A percentile compares a stretch with the other conserved stretches of the same genome.
These are phyloP conservation scores for Orestias chungarensis DNA, from an alignment of 2,797 vertebrate species.

Conservation along the genomic window DNA sequence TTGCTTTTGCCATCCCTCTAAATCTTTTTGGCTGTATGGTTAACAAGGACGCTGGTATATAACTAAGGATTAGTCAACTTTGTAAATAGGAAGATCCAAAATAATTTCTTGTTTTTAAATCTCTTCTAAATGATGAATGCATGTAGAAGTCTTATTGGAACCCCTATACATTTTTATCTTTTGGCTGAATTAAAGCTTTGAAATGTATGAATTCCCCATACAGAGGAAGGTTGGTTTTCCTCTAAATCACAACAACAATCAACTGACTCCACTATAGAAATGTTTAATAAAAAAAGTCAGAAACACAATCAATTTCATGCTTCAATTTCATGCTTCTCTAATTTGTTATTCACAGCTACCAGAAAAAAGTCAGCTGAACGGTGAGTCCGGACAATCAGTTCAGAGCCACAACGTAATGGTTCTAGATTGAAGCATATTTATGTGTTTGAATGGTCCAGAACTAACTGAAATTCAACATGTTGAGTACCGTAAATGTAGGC, in stretches of 20 bases:
- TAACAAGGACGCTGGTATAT: no score
- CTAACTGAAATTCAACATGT: no score
- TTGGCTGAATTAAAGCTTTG: no score
- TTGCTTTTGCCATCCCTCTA: no score
- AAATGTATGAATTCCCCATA: not conserved
- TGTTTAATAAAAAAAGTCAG: not conserved
- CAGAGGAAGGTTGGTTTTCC: not conserved
- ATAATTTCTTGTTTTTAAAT: not conserved
- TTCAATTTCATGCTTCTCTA: not conserved
- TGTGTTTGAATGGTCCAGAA: no score
- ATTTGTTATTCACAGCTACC: constrained; percentile 60
- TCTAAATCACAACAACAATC: not conserved
- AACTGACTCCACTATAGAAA: not conserved
- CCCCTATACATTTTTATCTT: no score
- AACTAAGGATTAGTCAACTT: not conserved
- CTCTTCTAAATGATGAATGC: no score
- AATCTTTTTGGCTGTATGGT: no score
- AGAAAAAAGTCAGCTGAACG: constrained; percentile 76
- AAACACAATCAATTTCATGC: not conserved
- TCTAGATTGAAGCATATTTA: no score
- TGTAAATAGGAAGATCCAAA: not conserved
- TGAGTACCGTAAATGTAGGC: no score
- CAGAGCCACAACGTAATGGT: no score
- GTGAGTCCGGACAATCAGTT: constrained; percentile 74
- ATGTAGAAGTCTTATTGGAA: no score